Evolutionary conservation across 2,888 invertebrate genomes (phyloP).

Genomic region (Tridacna gigas): DNA sequence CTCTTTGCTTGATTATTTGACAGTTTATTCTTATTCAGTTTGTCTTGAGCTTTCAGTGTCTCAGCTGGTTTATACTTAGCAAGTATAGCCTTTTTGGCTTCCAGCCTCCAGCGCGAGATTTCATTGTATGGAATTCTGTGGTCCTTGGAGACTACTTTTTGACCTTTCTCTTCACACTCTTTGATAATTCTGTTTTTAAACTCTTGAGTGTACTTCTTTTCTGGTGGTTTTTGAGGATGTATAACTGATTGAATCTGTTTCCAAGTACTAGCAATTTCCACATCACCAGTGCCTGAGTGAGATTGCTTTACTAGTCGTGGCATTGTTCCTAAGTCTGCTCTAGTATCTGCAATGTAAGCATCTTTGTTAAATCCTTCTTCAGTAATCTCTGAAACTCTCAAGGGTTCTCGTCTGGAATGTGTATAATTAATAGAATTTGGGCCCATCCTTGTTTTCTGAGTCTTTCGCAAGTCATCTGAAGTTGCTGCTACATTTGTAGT

Average conservation of each 20-base stretch:
- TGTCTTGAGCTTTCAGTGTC: neutral
- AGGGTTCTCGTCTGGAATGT: neutral
- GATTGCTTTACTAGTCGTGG: conserved; percentile 55
- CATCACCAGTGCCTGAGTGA: conserved; percentile 16
- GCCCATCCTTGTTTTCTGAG: conserved; percentile 54
- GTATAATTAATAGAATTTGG: conserved; percentile 49
- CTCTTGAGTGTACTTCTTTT: conserved; percentile 55
- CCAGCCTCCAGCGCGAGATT: conserved; percentile 60
- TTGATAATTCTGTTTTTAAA: conserved; percentile 54
- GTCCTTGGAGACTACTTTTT: conserved; percentile 53
- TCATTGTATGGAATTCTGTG: conserved; percentile 62
- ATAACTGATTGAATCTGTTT: conserved; percentile 60
- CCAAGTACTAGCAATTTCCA: conserved; percentile 64
- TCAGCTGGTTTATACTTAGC: neutral
- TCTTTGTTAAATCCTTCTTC: conserved; percentile 21
- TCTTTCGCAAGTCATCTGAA: neutral
- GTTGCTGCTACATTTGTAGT: neutral
- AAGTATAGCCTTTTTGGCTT: conserved; percentile 39
- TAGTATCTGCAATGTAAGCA: conserved; percentile 44
- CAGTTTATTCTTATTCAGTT: neutral
- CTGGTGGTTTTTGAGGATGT: conserved; percentile 38
- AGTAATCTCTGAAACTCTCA: neutral
- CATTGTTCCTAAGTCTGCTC: conserved; percentile 59
- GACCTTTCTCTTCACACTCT: conserved; percentile 55
- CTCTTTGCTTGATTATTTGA: neutral